These are phyloP conservation scores for Aphrocallistes beatrix DNA, from an alignment of 37 sponge, comb jelly and placozoan species.

Conservation along the genomic window DNA sequence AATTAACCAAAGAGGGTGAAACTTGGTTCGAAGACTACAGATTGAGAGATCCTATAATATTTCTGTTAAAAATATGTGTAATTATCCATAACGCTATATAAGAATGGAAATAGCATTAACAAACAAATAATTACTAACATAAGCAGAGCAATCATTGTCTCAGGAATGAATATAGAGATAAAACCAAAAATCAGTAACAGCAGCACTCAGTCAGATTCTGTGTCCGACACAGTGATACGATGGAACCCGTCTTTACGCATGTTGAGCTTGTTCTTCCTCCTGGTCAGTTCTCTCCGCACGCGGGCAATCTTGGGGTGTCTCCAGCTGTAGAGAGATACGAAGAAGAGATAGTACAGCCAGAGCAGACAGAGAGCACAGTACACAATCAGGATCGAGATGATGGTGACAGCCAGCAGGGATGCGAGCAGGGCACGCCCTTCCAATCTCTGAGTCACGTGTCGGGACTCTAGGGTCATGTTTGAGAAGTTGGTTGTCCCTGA, in stretches of 20 bases:
- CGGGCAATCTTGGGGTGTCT: background rate
- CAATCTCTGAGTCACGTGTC: background rate
- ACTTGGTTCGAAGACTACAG: too few relatives aligned
- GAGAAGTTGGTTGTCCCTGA: background rate
- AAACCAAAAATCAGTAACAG: too few relatives aligned
- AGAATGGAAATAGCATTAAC: too few relatives aligned
- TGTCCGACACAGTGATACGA: background rate
- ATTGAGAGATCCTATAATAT: too few relatives aligned
- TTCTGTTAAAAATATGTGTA: too few relatives aligned
- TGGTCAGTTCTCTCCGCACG: background rate
- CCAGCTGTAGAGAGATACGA: constrained; percentile 8
- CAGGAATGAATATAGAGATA: too few relatives aligned
- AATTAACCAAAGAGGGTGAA: too few relatives aligned
- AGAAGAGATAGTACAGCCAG: constrained; percentile 4
- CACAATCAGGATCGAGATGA: background rate
- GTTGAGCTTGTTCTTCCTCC: background rate
- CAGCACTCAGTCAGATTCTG: background rate
- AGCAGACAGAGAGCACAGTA: background rate
- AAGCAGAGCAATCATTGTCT: too few relatives aligned
- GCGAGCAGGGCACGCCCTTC: background rate
- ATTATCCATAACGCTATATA: too few relatives aligned
- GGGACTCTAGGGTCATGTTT: background rate
- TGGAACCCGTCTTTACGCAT: constrained; percentile 1
- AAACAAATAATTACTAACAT: too few relatives aligned
- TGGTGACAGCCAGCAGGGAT: background rate